Conservation (phyloP, 2,888 invertebrate genomes). For the Teleiodes luculella region DNA sequence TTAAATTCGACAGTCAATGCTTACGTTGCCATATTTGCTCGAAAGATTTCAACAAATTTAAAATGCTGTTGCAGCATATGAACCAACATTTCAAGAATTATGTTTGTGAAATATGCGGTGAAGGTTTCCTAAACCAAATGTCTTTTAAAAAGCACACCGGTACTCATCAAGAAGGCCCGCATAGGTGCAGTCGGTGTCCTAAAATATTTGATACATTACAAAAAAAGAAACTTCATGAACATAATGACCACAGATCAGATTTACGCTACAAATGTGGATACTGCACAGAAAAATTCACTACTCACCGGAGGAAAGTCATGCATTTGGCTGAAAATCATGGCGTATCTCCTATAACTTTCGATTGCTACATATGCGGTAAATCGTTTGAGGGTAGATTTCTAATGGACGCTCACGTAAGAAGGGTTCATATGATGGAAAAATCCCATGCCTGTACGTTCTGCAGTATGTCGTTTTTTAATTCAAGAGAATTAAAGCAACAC, state of each 20-base stretch:
- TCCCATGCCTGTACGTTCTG: slow-evolving; percentile 63
- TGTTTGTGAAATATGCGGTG: slow-evolving; percentile 33
- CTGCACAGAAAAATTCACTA: slow-evolving; percentile 25
- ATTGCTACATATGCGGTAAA: slow-evolving; percentile 3
- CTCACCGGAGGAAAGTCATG: slow-evolving; percentile 19
- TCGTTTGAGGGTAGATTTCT: not conserved
- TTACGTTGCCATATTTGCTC: slow-evolving; percentile 41
- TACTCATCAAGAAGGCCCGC: slow-evolving; percentile 27
- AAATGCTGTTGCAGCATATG: slow-evolving; percentile 42
- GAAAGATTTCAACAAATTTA: slow-evolving; percentile 32
- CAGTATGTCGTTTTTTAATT: slow-evolving; percentile 51
- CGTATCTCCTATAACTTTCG: not conserved
- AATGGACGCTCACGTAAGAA: not conserved
- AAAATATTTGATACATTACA: slow-evolving; percentile 26
- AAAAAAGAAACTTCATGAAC: slow-evolving; percentile 28
- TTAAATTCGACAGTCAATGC: slow-evolving; percentile 35
- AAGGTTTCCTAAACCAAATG: slow-evolving; percentile 5
- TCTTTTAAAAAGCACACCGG: slow-evolving; percentile 11
- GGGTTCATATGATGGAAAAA: slow-evolving; percentile 43
- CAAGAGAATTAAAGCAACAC: slow-evolving; percentile 40
- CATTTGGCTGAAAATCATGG: slow-evolving; percentile 25
- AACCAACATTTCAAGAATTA: slow-evolving; percentile 47
- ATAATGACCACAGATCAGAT: slow-evolving; percentile 18
- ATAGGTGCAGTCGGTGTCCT: slow-evolving; percentile 27
- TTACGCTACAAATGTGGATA: slow-evolving; percentile 37